These are phyloP conservation scores for Motacilla tschutschensis DNA, from an alignment of 2,113 vertebrate species.

Conservation along the genomic window DNA sequence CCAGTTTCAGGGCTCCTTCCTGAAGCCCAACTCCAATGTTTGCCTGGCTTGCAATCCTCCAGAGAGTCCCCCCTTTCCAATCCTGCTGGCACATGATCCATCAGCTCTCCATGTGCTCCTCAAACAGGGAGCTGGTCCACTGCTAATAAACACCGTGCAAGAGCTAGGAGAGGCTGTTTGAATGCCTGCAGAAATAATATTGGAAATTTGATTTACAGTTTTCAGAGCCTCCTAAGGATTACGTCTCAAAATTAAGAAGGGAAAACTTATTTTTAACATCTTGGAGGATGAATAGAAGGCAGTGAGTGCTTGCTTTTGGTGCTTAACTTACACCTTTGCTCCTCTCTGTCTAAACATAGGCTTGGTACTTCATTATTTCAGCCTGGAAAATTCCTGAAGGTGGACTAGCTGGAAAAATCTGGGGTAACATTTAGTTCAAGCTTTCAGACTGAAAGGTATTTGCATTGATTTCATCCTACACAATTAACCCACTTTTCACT, in stretches of 20 bases:
- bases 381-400: conserved; percentile 32
- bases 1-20: background rate
- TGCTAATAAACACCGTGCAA: background rate
- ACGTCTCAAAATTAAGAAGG: conserved; percentile 2
- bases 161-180: background rate
- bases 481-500: background rate
- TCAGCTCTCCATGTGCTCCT: background rate
- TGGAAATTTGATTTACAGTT: background rate
- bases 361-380: conserved; percentile 15
- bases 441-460: background rate
- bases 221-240: background rate
- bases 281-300: conserved; percentile 18
- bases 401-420: conserved; percentile 17
- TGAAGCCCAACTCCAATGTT: background rate
- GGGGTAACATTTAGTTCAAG: background rate
- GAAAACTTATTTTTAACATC: conserved; percentile 35
- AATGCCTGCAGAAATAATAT: background rate
- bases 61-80: background rate
- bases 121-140: background rate
- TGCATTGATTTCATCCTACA: background rate
- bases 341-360: conserved; percentile 23
- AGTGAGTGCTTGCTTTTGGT: background rate
- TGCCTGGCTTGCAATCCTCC: background rate
- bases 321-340: conserved; percentile 26
- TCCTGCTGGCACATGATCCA: accelerated